A percentile compares a stretch with the other conserved stretches of the same genome.
Conservation (phyloP, 2,888 invertebrate genomes). For the Tubulanus polymorphus region DNA sequence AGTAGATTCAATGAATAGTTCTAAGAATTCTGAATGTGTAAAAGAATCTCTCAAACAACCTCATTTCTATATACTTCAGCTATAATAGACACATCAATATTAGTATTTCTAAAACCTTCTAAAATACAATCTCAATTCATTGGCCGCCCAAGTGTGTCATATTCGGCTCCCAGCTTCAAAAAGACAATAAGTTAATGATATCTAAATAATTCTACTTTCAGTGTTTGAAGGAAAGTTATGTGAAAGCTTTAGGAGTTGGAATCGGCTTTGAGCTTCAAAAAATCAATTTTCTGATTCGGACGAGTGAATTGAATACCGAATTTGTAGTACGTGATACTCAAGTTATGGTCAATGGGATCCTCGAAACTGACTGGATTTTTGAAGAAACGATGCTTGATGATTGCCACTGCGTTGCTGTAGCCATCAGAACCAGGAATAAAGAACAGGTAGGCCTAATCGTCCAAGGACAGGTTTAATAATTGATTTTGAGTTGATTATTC, state of each 20-base stretch:
- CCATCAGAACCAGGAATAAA: too few species aligned
- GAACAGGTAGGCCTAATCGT: too few species aligned
- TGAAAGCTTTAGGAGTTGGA: conserved; percentile 85
- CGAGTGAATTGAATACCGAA: conserved; percentile 14
- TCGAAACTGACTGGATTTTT: conserved; percentile 69
- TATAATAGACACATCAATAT: background rate
- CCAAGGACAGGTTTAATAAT: too few species aligned
- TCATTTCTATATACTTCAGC: too few species aligned
- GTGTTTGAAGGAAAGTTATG: conserved; percentile 92
- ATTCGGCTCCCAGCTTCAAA: too few species aligned
- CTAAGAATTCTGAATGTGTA: too few species aligned
- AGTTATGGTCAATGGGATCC: conserved; percentile 62
- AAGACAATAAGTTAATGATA: too few species aligned
- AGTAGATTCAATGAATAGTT: too few species aligned
- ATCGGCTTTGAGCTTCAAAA: conserved; percentile 72
- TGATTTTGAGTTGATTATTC: too few species aligned
- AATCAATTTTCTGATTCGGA: conserved; percentile 67
- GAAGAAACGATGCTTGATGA: conserved; percentile 76
- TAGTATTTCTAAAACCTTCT: background rate
- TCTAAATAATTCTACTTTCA: conserved; percentile 24
- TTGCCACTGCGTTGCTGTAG: conserved; percentile 73
- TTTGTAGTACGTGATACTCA: conserved; percentile 61
- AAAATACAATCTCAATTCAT: background rate
- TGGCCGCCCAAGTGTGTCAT: too few species aligned
- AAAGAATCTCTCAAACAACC: too few species aligned